Evolutionary conservation across 2,113 vertebrate species (phyloP).

Genomic region (Cyprinus carpio): DNA sequence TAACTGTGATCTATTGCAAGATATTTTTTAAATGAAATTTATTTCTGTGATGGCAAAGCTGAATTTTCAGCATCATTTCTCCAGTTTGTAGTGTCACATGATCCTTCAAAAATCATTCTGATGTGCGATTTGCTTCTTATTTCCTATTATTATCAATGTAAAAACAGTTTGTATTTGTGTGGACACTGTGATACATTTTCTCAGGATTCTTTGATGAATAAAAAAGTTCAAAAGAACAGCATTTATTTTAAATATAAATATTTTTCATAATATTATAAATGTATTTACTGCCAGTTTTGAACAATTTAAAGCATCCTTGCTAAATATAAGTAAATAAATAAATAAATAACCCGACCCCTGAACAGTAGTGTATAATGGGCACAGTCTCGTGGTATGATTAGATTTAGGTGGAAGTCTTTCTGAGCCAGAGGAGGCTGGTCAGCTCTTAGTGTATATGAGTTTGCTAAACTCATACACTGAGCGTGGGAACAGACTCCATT

Average conservation of each 20-base stretch:
- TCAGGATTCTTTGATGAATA: too few species aligned
- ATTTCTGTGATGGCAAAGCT: not conserved
- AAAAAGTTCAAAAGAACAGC: too few species aligned
- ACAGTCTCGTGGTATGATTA: not conserved
- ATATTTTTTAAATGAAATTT: not conserved
- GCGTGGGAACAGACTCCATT: slow-evolving; percentile 71
- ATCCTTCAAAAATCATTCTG: too few species aligned
- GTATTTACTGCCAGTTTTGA: too few species aligned
- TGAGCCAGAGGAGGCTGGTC: not conserved
- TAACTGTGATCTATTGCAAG: not conserved
- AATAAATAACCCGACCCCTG: not conserved
- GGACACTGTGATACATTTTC: too few species aligned
- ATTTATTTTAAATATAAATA: too few species aligned
- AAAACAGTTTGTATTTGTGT: too few species aligned
- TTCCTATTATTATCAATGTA: too few species aligned
- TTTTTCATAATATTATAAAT: too few species aligned
- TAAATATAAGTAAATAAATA: not conserved
- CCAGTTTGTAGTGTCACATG: too few species aligned
- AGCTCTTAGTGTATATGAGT: slow-evolving; percentile 28
- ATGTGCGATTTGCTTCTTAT: too few species aligned
- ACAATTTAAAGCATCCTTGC: not conserved
- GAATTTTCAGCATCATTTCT: too few species aligned
- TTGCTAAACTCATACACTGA: slow-evolving; percentile 36
- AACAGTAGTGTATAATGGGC: not conserved
- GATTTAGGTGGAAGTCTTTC: slow-evolving; percentile 16